phyloP scores from a whole-genome alignment of 1,140 invertebrate species.

The Bombus ignitus region DNA sequence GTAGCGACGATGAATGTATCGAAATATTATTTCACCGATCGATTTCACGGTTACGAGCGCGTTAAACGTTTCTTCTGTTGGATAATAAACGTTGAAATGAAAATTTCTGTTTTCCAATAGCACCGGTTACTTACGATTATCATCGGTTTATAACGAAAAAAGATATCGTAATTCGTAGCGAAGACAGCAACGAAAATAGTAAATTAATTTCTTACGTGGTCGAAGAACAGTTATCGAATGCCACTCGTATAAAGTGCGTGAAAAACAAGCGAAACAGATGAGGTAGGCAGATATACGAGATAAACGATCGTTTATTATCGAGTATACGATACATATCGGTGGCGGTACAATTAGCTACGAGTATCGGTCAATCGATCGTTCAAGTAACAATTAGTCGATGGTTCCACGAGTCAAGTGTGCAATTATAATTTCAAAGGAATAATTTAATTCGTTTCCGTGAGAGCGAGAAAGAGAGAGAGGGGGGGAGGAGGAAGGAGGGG shows the following conservation, averaged over 20 bases:
- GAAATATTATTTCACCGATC: background rate
- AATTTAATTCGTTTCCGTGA: slow-evolving; percentile 29
- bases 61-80: background rate
- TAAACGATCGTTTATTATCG: slow-evolving; percentile 33
- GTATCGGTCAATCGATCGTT: slow-evolving; percentile 29
- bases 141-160: too few relatives aligned
- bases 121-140: too few relatives aligned
- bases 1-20: too few relatives aligned
- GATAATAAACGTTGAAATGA: background rate
- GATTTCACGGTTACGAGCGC: too few relatives aligned
- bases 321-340: background rate
- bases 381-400: slow-evolving; percentile 30
- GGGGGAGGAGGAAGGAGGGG: too few relatives aligned
- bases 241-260: background rate
- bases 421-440: slow-evolving; percentile 55
- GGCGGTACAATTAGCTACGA: slow-evolving; percentile 18
- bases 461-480: too few relatives aligned
- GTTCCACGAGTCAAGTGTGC: slow-evolving; percentile 14
- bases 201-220: too few relatives aligned
- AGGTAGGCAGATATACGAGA: background rate
- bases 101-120: too few relatives aligned
- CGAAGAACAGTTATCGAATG: background rate
- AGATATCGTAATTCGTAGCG: too few relatives aligned
- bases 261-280: background rate
- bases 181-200: too few relatives aligned